phyloP scores from a whole-genome alignment of 1,140 invertebrate genomes.

The Bombus confusus region DNA sequence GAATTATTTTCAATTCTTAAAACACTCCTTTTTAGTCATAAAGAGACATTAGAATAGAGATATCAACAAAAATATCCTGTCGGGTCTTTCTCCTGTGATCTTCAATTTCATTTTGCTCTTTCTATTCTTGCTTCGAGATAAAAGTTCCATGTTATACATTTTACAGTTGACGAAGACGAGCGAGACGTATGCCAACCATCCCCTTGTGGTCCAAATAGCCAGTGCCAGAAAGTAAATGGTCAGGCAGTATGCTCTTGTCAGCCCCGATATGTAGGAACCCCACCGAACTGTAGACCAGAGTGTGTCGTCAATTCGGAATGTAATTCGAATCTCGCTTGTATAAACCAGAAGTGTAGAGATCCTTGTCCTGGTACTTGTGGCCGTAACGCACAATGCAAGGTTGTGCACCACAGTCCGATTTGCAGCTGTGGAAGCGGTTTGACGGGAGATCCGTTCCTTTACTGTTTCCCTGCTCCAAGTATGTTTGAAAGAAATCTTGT shows the following conservation, averaged over 20 bases:
- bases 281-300: slow-evolving; percentile 89
- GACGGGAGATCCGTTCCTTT: slow-evolving; percentile 86
- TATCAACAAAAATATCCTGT: neutral
- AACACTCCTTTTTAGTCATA: neutral
- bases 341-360: slow-evolving; percentile 90
- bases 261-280: slow-evolving; percentile 87
- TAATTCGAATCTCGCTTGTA: slow-evolving; percentile 86
- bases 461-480: slow-evolving; percentile 85
- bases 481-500: slow-evolving; percentile 28
- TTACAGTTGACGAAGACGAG: slow-evolving; percentile 48
- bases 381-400: slow-evolving; percentile 87
- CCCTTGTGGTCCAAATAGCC: slow-evolving; percentile 90
- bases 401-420: slow-evolving; percentile 84
- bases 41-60: neutral
- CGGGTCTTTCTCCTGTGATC: neutral
- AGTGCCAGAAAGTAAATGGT: slow-evolving; percentile 84
- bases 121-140: neutral
- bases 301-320: slow-evolving; percentile 91
- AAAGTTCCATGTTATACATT: neutral
- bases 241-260: slow-evolving; percentile 90
- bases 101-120: too few species aligned
- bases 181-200: slow-evolving; percentile 87
- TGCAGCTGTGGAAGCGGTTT: slow-evolving; percentile 85
- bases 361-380: slow-evolving; percentile 92
- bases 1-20: neutral